phyloP scores from a whole-genome alignment of 2,113 vertebrate genomes.

The Xenopus laevis region DNA sequence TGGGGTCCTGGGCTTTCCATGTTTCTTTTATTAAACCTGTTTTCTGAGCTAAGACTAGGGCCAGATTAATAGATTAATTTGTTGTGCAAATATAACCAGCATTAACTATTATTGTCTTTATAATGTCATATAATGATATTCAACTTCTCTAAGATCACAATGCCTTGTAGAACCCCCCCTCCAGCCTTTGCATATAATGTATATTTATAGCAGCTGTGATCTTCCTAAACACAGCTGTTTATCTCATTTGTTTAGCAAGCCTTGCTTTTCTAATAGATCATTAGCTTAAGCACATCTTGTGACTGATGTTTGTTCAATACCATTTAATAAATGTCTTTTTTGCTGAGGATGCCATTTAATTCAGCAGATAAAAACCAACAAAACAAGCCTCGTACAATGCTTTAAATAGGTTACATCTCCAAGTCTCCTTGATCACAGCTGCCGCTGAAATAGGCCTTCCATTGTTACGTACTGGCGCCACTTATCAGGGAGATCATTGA shows the following conservation, averaged over 20 bases:
- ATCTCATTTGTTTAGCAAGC: constrained; percentile 26
- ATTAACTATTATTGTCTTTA: no score
- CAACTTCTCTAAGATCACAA: background rate
- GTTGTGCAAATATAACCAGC: no score
- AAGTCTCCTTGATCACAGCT: background rate
- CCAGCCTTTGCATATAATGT: constrained; percentile 1
- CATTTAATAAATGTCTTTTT: constrained; percentile 26
- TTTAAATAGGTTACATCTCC: background rate
- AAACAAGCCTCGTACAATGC: background rate
- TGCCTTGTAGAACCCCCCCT: background rate
- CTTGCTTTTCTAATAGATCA: constrained; percentile 16
- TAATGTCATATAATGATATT: no score
- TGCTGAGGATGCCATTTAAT: constrained; percentile 18
- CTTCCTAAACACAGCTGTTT: constrained; percentile 22
- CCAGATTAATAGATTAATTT: no score
- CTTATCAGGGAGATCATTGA: background rate
- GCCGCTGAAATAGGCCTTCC: background rate
- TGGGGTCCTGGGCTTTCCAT: no score
- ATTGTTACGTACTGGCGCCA: background rate
- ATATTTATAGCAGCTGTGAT: constrained; percentile 15
- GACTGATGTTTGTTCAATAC: constrained; percentile 33
- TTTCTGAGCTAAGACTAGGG: no score
- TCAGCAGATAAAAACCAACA: background rate
- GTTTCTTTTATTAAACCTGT: no score
- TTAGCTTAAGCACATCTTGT: constrained; percentile 19